Conservation (phyloP, 2,113 vertebrate species). For the Oncorhynchus clarkii region DNA sequence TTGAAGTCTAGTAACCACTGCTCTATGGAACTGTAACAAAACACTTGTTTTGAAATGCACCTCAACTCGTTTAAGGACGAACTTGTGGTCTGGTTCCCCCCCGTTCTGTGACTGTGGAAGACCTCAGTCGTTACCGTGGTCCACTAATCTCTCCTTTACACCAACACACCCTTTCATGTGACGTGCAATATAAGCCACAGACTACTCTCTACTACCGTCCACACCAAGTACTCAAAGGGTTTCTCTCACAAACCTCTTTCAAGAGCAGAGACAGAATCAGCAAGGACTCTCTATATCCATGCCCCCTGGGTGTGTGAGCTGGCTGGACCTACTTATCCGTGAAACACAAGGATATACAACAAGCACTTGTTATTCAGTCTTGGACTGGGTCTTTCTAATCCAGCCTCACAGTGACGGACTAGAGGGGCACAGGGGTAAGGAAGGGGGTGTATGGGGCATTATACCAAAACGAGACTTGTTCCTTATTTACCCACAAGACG, state of each 20-base stretch:
- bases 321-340: conserved; percentile 49
- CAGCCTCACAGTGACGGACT: conserved; percentile 48
- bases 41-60: conserved; percentile 48
- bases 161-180: conserved; percentile 49
- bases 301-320: conserved; percentile 39
- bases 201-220: conserved; percentile 69
- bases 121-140: conserved; percentile 47
- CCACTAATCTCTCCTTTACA: conserved; percentile 16
- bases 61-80: conserved; percentile 46
- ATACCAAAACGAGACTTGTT: conserved; percentile 73
- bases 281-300: conserved; percentile 34
- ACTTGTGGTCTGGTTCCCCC: conserved; percentile 49
- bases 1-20: conserved; percentile 59
- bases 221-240: conserved; percentile 10
- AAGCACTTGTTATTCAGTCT: conserved; percentile 66
- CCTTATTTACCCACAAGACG: conserved; percentile 52
- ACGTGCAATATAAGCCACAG: conserved; percentile 78
- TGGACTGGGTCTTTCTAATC: conserved; percentile 14
- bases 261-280: conserved; percentile 45
- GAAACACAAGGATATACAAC: conserved; percentile 55
- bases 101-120: conserved; percentile 40
- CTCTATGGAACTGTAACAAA: conserved; percentile 60
- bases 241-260: neutral
- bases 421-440: conserved; percentile 41
- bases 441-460: conserved; percentile 48